Conservation (phyloP, 2,888 invertebrate species). For the Drosophila anomelani region DNA sequence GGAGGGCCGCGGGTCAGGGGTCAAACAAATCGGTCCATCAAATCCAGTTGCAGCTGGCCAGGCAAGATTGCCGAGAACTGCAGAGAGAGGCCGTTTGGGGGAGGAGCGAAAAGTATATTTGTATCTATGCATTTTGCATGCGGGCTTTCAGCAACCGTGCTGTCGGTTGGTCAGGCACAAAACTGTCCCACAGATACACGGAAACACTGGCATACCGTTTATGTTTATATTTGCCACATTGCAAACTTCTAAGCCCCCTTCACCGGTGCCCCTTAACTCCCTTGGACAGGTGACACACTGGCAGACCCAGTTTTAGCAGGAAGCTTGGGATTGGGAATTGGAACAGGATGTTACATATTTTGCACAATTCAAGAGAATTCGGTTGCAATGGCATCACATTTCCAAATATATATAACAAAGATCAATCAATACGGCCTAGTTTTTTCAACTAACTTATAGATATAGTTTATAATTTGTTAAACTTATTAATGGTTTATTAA, state of each 20-base stretch:
- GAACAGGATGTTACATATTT: background rate
- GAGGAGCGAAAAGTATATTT: conserved; percentile 43
- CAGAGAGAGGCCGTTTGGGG: conserved; percentile 7
- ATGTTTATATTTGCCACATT: conserved; percentile 51
- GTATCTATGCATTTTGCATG: conserved; percentile 63
- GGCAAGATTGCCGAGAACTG: conserved; percentile 29
- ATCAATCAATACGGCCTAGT: background rate
- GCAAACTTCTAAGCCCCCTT: conserved; percentile 20
- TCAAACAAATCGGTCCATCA: conserved; percentile 61
- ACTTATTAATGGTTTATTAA: too few species aligned
- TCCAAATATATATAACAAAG: background rate
- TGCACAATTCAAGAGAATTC: background rate
- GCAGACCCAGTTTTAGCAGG: conserved; percentile 29
- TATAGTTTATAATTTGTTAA: background rate
- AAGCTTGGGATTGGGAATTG: background rate
- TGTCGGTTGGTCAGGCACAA: conserved; percentile 59
- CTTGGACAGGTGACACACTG: background rate
- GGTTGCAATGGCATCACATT: background rate
- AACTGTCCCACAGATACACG: conserved; percentile 15
- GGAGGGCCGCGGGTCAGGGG: conserved; percentile 6
- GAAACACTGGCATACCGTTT: conserved; percentile 32
- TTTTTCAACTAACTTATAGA: background rate
- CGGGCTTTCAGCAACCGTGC: conserved; percentile 62
- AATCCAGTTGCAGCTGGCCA: conserved; percentile 52
- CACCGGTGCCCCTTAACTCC: conserved; percentile 1